These are phyloP conservation scores for Tautogolabrus adspersus DNA, from an alignment of 2,113 vertebrate species.

Conservation along the genomic window DNA sequence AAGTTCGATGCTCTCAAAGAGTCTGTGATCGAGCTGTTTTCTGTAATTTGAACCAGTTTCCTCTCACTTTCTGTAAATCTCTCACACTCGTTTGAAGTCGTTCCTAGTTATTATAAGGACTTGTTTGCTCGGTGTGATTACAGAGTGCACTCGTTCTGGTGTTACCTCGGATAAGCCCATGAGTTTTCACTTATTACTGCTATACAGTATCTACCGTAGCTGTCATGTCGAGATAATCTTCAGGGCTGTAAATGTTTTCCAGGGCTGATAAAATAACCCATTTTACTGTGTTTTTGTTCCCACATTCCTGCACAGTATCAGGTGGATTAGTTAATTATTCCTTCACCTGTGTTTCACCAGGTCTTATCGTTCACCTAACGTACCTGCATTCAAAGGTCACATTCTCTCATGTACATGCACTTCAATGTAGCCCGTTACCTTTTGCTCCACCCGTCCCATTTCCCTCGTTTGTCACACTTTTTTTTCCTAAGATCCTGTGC, in stretches of 20 bases:
- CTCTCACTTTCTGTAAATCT: constrained; percentile 11
- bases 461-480: not conserved
- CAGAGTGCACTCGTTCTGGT: not conserved
- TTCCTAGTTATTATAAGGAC: constrained; percentile 17
- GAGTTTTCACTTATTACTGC: not conserved
- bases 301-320: constrained; percentile 6
- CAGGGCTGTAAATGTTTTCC: constrained; percentile 48
- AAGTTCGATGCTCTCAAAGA: constrained; percentile 27
- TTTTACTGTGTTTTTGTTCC: constrained; percentile 5
- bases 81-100: constrained; percentile 34
- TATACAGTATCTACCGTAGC: not conserved
- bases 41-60: constrained; percentile 5
- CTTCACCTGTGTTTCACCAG: not conserved
- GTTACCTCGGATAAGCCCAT: not conserved
- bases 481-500: constrained; percentile 3
- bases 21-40: constrained; percentile 13
- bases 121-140: constrained; percentile 40
- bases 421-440: not conserved
- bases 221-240: constrained; percentile 25
- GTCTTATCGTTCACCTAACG: not conserved
- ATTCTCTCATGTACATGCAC: not conserved
- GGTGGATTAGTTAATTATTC: constrained; percentile 46
- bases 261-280: constrained; percentile 29
- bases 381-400: constrained; percentile 14
- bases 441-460: not conserved